A percentile compares a stretch with the other conserved stretches of the same genome.
phyloP scores from a whole-genome alignment of 2,797 vertebrate species.

The Helicolenus hilgendorfi region DNA sequence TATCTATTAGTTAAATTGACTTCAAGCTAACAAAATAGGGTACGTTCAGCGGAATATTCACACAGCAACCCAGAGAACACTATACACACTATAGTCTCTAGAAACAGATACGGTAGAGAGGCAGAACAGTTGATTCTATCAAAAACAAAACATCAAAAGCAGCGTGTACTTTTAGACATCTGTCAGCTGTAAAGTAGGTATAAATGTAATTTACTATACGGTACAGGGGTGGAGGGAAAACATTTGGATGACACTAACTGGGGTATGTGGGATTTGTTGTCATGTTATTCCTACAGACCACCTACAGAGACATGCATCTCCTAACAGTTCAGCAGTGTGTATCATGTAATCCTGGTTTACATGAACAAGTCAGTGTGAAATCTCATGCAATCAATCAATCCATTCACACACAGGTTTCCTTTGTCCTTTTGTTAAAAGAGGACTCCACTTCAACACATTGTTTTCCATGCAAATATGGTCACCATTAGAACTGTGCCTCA shows the following conservation, averaged over 20 bases:
- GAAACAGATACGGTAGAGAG: neutral
- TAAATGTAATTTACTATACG: neutral
- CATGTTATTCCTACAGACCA: neutral
- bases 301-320: slow-evolving; percentile 69
- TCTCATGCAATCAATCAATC: slow-evolving; percentile 53
- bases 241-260: neutral
- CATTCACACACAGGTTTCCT: slow-evolving; percentile 12
- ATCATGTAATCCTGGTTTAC: slow-evolving; percentile 79
- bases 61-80: neutral
- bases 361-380: slow-evolving; percentile 39
- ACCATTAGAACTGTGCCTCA: slow-evolving; percentile 34
- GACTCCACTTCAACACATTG: neutral
- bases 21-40: neutral
- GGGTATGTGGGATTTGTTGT: neutral
- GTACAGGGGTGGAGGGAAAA: neutral
- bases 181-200: neutral
- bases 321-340: slow-evolving; percentile 10
- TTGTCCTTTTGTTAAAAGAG: neutral
- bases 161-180: neutral
- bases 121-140: neutral
- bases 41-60: neutral
- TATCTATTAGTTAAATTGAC: neutral
- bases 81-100: neutral
- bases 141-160: neutral
- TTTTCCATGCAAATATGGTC: slow-evolving; percentile 41